phyloP scores from a whole-genome alignment of 2,797 vertebrate species.

The Scyliorhinus canicula region DNA sequence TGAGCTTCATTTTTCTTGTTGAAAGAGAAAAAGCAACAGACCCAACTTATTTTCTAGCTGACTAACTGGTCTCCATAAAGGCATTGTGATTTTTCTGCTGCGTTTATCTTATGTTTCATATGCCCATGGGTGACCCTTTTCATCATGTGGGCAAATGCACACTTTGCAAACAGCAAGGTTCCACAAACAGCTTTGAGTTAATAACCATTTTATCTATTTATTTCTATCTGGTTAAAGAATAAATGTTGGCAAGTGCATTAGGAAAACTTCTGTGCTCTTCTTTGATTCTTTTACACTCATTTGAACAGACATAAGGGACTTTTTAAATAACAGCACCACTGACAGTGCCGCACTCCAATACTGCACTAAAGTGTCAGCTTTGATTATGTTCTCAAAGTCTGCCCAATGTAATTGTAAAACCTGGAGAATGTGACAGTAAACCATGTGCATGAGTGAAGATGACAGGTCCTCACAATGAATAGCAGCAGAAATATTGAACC shows the following conservation, averaged over 20 bases:
- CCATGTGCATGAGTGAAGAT: not conserved
- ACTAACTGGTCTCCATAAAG: not conserved
- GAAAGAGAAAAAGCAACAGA: not conserved
- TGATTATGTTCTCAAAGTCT: not conserved
- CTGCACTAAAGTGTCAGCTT: not conserved
- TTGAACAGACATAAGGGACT: not conserved
- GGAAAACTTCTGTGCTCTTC: not conserved
- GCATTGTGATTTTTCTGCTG: not conserved
- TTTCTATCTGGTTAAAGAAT: not conserved
- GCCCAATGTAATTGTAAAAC: not conserved
- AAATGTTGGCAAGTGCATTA: not conserved
- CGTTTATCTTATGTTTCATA: not conserved
- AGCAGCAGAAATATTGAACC: slow-evolving; percentile 24
- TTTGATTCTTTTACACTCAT: not conserved
- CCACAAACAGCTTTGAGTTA: not conserved
- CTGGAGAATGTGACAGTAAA: not conserved
- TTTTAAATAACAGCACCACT: not conserved
- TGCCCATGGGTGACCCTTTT: not conserved
- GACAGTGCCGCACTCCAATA: not conserved
- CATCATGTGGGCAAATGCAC: not conserved
- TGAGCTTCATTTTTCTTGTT: not conserved
- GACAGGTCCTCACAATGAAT: not conserved
- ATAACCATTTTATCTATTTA: not conserved
- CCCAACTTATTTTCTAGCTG: not conserved
- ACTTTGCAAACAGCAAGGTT: not conserved